These are phyloP conservation scores for Chloroceryle aenea DNA, from an alignment of 2,113 vertebrate genomes.

Conservation along the genomic window DNA sequence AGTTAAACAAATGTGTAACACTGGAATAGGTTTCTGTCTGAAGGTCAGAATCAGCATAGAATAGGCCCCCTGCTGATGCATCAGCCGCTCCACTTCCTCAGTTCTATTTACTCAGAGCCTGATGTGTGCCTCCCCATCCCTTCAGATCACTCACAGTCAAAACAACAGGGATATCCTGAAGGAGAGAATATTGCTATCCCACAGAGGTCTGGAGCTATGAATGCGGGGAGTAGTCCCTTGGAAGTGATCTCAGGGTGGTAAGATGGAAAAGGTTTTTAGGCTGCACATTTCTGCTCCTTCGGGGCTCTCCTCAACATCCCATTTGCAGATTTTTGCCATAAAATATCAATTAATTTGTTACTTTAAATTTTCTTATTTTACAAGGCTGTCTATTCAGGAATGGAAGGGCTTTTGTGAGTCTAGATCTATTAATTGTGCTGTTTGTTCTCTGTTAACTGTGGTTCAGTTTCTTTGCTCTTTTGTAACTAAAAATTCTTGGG, in stretches of 20 bases:
- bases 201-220: background rate
- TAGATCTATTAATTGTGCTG: background rate
- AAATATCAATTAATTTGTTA: background rate
- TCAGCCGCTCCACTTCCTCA: background rate
- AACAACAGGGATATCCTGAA: background rate
- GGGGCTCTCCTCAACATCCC: background rate
- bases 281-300: background rate
- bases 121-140: background rate
- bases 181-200: background rate
- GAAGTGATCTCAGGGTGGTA: background rate
- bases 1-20: background rate
- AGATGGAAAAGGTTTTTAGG: background rate
- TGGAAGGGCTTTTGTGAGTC: background rate
- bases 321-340: background rate
- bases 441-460: background rate
- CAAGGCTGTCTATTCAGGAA: background rate
- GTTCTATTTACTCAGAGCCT: background rate
- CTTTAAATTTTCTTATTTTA: background rate
- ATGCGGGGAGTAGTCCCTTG: background rate
- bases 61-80: background rate
- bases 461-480: background rate
- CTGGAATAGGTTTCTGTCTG: background rate
- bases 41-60: slow-evolving; percentile 4
- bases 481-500: background rate
- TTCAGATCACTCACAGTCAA: background rate